Percentiles rank a stretch among this genome's conserved stretches.
Evolutionary conservation across 2,888 invertebrate genomes (phyloP).

Genomic region (Orthosia gracilis): DNA sequence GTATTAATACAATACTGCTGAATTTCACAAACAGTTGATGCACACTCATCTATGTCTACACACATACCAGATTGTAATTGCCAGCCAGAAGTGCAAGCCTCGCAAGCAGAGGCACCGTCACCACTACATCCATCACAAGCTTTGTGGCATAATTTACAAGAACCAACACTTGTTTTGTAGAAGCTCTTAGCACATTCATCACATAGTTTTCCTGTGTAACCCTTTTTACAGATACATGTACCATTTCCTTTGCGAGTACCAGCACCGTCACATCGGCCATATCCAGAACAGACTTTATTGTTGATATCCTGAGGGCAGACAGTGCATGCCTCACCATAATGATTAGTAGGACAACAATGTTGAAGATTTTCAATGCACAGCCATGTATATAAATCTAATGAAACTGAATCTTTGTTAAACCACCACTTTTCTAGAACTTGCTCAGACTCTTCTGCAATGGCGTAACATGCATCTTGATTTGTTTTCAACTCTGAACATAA

Average conservation of each 20-base stretch:
- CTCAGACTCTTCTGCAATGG: slow-evolving; percentile 95
- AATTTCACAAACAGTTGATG: slow-evolving; percentile 87
- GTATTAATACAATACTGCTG: slow-evolving; percentile 97
- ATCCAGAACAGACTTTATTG: slow-evolving; percentile 94
- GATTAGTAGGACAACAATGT: slow-evolving; percentile 96
- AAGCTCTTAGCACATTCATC: slow-evolving; percentile 94
- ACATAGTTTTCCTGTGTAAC: slow-evolving; percentile 95
- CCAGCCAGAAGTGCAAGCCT: slow-evolving; percentile 93
- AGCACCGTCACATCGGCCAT: slow-evolving; percentile 95
- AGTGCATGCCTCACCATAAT: slow-evolving; percentile 95
- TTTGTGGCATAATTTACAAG: slow-evolving; percentile 95
- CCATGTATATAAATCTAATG: slow-evolving; percentile 89
- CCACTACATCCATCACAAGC: slow-evolving; percentile 95
- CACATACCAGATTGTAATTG: slow-evolving; percentile 93
- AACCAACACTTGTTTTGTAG: slow-evolving; percentile 91
- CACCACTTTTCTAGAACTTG: slow-evolving; percentile 97
- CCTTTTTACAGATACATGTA: slow-evolving; percentile 95
- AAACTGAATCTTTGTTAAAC: slow-evolving; percentile 92
- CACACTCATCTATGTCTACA: slow-evolving; percentile 96
- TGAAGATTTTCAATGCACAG: slow-evolving; percentile 95
- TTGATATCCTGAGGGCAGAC: slow-evolving; percentile 92
- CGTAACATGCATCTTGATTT: slow-evolving; percentile 95
- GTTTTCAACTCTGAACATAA: slow-evolving; percentile 94
- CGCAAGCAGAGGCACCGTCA: slow-evolving; percentile 92
- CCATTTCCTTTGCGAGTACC: slow-evolving; percentile 98